Evolutionary conservation across 2,888 invertebrate genomes (phyloP), one percentile per base, ranked within the genome.

Genomic region (Enchytraeus crypticus): DNA sequence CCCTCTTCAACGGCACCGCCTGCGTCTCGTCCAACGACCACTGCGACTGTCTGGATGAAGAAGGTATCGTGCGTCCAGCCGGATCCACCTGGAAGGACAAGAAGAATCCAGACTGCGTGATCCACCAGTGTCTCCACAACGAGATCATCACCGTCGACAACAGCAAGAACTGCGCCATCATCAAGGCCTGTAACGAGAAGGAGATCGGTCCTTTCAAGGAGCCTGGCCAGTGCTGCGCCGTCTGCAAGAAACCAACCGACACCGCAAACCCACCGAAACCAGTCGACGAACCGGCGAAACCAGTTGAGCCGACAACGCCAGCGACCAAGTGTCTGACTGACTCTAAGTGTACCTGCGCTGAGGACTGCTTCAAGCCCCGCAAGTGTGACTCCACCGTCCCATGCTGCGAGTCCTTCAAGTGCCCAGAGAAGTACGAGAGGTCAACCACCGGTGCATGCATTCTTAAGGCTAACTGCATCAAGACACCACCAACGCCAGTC

Each of bases 1-100:
- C 55, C 11, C 27, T 38, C 8, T 54, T 14, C 55, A 54, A 54
- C 55, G 55, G 55, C 2, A 54, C 55, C 34, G 3, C 34, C 11
- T 54, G 55, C 55, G 55, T 54, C 1, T 33, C 55, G 33, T 21
- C 2, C 26, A 38, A 54, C 11, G 55, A 54, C 43, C 55, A 54
- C n/a, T 54, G 55, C 38, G 23, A 32, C n/a, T 54, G 55, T 38
- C 23, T 54, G 8, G 55, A 54, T 26, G 38, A 33, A 2, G 33
- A 8, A 11, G 55, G 55, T 0, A 34, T 34, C 33, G 23, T 54
- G 4, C 33, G 34, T n/a, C 27, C 29, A 33, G 33, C 55, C 18
- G 55, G 55, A 18, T 34, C 34, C 11, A 54, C 38, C 23, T 54
- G 55, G 55, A 32, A 38, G 1, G 55, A 54, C 27, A 33, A 43